Conservation (phyloP, 2,113 vertebrate genomes). For the Lota lota region DNA sequence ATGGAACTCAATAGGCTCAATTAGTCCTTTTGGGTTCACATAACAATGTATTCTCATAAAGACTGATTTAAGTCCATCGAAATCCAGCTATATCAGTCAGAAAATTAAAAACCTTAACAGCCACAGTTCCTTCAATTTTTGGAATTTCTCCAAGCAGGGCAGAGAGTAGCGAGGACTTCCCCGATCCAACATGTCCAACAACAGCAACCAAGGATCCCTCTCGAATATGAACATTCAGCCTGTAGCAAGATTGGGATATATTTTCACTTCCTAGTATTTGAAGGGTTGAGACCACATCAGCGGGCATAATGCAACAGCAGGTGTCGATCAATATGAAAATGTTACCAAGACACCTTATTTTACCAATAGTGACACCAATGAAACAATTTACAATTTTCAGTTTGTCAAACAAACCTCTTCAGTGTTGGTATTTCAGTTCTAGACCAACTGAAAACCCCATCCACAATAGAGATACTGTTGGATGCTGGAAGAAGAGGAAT, state of each 20-base stretch:
- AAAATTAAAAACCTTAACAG: constrained; percentile 77
- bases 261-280: too few species aligned
- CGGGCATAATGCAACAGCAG: too few species aligned
- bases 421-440: constrained; percentile 77
- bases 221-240: constrained; percentile 82
- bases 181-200: constrained; percentile 93
- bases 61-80: too few species aligned
- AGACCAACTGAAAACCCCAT: constrained; percentile 89
- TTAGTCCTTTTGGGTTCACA: too few species aligned
- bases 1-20: too few species aligned
- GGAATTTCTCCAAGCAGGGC: constrained; percentile 94
- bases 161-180: constrained; percentile 91
- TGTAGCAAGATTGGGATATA: constrained; percentile 43
- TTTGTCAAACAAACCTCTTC: constrained; percentile 74
- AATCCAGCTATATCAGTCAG: too few species aligned
- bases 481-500: constrained; percentile 56
- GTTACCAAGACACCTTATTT: too few species aligned
- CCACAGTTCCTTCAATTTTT: constrained; percentile 82
- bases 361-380: too few species aligned
- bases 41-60: too few species aligned
- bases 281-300: too few species aligned
- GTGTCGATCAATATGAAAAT: too few species aligned
- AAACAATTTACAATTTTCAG: too few species aligned
- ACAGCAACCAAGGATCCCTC: constrained; percentile 89
- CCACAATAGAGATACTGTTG: constrained; percentile 76